Conservation (phyloP, 1,140 invertebrate species). For the Hyphantria cunea region DNA sequence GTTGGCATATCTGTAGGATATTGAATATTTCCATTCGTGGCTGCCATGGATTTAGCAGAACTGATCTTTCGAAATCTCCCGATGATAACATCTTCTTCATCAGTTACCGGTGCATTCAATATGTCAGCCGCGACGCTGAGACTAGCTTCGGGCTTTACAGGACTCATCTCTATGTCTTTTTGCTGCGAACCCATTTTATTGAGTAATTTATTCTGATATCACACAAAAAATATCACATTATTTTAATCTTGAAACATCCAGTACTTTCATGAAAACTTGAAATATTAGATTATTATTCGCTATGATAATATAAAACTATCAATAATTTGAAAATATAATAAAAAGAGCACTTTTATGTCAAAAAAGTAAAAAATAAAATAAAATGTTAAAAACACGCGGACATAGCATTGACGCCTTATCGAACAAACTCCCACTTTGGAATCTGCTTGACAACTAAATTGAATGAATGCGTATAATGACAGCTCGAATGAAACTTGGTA, state of each 20-base stretch:
- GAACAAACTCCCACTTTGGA: constrained; percentile 12
- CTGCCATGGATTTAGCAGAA: constrained; percentile 80
- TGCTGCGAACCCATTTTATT: constrained; percentile 59
- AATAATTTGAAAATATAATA: not conserved
- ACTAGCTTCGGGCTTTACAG: constrained; percentile 49
- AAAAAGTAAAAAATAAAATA: constrained; percentile 18
- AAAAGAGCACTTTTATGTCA: constrained; percentile 11
- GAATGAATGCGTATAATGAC: too few relatives aligned
- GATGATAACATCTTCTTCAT: constrained; percentile 78
- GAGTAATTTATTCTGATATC: too few relatives aligned
- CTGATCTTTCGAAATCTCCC: constrained; percentile 79
- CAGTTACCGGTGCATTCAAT: constrained; percentile 48
- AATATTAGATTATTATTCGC: too few relatives aligned
- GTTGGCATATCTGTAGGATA: constrained; percentile 62
- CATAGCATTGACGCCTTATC: constrained; percentile 4
- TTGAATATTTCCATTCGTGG: constrained; percentile 75
- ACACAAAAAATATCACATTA: too few relatives aligned
- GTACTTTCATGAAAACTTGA: not conserved
- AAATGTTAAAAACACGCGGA: constrained; percentile 31
- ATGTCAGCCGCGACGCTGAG: constrained; percentile 39
- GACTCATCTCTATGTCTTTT: constrained; percentile 71
- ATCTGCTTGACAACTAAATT: constrained; percentile 26
- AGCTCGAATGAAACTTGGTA: too few relatives aligned
- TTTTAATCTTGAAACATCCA: too few relatives aligned
- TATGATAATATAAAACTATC: not conserved